Evolutionary conservation across 2,113 vertebrate genomes (phyloP).

Genomic region (Cyphomyrus discorhynchus): DNA sequence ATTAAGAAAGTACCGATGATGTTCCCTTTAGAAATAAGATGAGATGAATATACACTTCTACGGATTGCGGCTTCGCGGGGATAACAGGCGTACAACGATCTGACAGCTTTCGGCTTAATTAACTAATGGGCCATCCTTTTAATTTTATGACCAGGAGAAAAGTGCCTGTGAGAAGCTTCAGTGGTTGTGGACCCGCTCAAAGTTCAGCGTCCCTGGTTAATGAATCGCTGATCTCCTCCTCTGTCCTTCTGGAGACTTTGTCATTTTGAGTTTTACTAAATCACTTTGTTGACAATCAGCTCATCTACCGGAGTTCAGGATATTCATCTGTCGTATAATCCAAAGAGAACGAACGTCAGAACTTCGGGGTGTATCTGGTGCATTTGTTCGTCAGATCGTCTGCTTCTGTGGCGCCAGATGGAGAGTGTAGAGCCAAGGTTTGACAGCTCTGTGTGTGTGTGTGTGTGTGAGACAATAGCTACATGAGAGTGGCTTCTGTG

Average conservation of each 20-base stretch:
- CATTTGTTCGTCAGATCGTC: background rate
- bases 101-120: slow-evolving; percentile 40
- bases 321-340: background rate
- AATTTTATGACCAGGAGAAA: slow-evolving; percentile 26
- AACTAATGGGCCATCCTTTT: slow-evolving; percentile 39
- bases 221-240: background rate
- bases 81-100: slow-evolving; percentile 25
- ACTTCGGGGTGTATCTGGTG: background rate
- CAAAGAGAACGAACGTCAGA: background rate
- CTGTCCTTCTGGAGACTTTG: background rate
- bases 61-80: slow-evolving; percentile 28
- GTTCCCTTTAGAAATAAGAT: slow-evolving; percentile 29
- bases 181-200: background rate
- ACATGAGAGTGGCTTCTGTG: background rate
- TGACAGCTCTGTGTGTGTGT: background rate
- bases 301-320: background rate
- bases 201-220: background rate
- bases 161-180: background rate
- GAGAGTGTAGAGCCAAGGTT: background rate
- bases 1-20: slow-evolving; percentile 31
- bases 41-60: slow-evolving; percentile 39
- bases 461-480: background rate
- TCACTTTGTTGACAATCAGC: background rate
- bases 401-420: background rate
- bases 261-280: background rate